Evolutionary conservation across 2,113 vertebrate species (phyloP), one percentile per base, ranked within the genome.

Genomic region (Microtus ochrogaster): DNA sequence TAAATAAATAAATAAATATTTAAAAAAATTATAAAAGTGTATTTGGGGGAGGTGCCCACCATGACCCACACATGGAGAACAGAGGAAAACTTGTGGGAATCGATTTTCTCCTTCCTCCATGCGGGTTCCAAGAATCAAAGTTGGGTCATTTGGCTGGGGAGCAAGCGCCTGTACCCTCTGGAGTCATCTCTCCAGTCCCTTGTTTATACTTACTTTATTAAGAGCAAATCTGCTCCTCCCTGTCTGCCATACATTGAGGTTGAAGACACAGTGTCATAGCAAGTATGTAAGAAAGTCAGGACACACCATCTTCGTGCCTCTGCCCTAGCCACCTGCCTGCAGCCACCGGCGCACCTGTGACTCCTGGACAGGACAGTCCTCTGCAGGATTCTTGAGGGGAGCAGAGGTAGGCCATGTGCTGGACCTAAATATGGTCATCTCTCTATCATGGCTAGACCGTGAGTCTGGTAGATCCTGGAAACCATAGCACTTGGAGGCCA

Each of bases 401-500:
- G 26, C 47, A 28, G 79, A 66, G 47, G 70, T 65, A 16, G 0
- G 6, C 1, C 1, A 24, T 44, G 7, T 4, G 13, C 58, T 22
- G 24, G 39, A 26, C 44, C 9, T 36, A 7, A 9, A 26, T 33
- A 0, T 22, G 52, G 14, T 39, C 44, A 2, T 14, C 28, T 65
- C 41, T 39, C 52, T 12, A 0, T 26, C 4, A 3, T 1, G 5
- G 33, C 28, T 28, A 86, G 39, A 28, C 22, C 7, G 49, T 19
- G 5, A 5, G 17, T 70, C 41, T 70, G 33, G 4, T 4, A 49
- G 30, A 28, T 22, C 12, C 17, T 12, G 30, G 6, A 28, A 0
- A 28, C 7, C 22, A 17, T 2, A 2, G 16, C 36, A 63, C 36
- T 11, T 36, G 0, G 7, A 82, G 65, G 2, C n/a, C 2, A 13